Evolutionary conservation across 2,888 invertebrate species (phyloP), one percentile per base, ranked within the genome.

Genomic region (Crepidodera aurea): DNA sequence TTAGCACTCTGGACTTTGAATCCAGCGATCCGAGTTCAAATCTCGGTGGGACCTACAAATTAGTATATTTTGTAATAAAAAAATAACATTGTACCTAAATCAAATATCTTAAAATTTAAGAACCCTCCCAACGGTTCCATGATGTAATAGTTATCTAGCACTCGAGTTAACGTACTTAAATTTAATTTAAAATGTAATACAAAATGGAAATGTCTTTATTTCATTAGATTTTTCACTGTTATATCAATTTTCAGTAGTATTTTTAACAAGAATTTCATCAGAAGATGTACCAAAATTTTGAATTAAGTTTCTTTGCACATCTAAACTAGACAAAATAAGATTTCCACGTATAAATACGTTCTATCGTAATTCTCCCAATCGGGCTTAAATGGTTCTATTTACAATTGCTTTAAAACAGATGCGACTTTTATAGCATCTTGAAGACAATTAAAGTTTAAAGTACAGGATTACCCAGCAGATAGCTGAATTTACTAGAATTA

Each of bases 21-120:
- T 88, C 88, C 88, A 88, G 87, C 87, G 88, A 88, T 88, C 88
- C 87, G 88, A 88, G 88, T 88, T 88, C 88, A 88, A 88, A 87
- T 88, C 88, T 88, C 37, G 37, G 37, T 37, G 29, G 29, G 10
- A 29, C 29, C 29, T 29, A 10, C 2, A 6, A 8, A 8, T 29
- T 29, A 7, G 7, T 25, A 5, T 25, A 25, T 25, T 25, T 7
- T 25, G 3, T 25, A 5, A 5, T 25, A 25, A 5, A 25, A 25
- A 25, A 25, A n/a, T n/a, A n/a, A n/a, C n/a, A n/a, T n/a, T n/a
- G n/a, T n/a, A n/a, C n/a, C n/a, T n/a, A n/a, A n/a, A n/a, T n/a
- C n/a, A n/a, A n/a, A n/a, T n/a, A n/a, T n/a, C n/a, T n/a, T n/a
- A n/a, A n/a, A n/a, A n/a, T n/a, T n/a, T n/a, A n/a, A n/a, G n/a